Conservation (phyloP, 1,140 invertebrate genomes). For the Pararge aegeria region DNA sequence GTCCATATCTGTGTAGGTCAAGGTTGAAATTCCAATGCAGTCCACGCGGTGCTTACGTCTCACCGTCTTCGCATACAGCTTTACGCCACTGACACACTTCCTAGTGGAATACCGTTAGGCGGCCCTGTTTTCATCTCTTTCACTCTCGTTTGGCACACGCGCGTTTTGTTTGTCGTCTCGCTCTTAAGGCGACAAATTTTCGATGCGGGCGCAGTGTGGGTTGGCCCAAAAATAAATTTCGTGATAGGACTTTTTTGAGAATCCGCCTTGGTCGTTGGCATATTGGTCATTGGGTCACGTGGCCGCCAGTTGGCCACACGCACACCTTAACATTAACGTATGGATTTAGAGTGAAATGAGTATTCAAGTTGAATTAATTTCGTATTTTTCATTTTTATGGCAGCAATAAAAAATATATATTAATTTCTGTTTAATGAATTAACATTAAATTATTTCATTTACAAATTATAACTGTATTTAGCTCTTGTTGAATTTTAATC, state of each 20-base stretch:
- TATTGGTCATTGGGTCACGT: conserved; percentile 55
- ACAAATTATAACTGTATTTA: too few relatives aligned
- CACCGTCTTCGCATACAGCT: conserved; percentile 35
- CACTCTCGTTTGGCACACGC: conserved; percentile 58
- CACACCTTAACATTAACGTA: background rate
- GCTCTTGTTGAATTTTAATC: too few relatives aligned
- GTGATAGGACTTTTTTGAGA: conserved; percentile 67
- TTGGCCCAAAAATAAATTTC: conserved; percentile 71
- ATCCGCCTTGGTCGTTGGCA: conserved; percentile 38
- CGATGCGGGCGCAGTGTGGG: conserved; percentile 71
- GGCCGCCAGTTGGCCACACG: conserved; percentile 7
- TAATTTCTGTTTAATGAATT: background rate
- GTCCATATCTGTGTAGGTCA: conserved; percentile 51
- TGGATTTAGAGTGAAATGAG: background rate
- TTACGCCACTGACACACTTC: conserved; percentile 78
- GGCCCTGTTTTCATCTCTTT: conserved; percentile 72
- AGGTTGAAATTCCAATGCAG: conserved; percentile 52
- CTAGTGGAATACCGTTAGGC: conserved; percentile 68
- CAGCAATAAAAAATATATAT: background rate
- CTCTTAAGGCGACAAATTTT: conserved; percentile 69
- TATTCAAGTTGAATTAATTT: background rate
- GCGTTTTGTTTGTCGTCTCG: conserved; percentile 42
- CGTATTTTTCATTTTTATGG: background rate
- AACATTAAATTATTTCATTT: too few relatives aligned
- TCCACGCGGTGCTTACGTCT: conserved; percentile 44